Percentiles rank a stretch among this genome's conserved stretches.
These are phyloP conservation scores for Melanostoma scalare DNA, from an alignment of 2,888 invertebrate species.

Conservation along the genomic window DNA sequence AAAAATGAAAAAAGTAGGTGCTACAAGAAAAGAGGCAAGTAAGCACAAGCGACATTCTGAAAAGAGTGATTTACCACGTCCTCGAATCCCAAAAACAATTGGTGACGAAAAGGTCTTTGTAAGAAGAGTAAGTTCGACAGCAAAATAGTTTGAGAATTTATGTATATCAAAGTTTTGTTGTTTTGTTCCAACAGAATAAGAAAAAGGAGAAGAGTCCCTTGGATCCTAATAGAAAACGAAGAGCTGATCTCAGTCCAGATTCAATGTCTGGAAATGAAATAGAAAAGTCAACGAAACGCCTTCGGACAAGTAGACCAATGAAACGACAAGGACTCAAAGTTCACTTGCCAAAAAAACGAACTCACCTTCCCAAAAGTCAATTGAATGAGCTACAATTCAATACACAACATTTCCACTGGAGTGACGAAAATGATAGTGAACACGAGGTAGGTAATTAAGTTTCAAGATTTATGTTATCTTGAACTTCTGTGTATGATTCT, in stretches of 20 bases:
- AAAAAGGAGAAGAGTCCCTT: not conserved
- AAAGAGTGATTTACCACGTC: not conserved
- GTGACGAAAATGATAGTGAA: not conserved
- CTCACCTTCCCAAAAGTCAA: not conserved
- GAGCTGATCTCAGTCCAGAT: slow-evolving; percentile 5
- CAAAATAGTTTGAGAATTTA: not conserved
- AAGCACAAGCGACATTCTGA: not conserved
- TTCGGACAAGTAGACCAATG: slow-evolving; percentile 1
- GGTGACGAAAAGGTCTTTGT: not conserved
- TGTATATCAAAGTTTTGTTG: not conserved
- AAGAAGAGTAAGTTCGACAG: not conserved
- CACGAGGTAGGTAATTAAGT: no score
- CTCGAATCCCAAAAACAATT: not conserved
- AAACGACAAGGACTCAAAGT: not conserved
- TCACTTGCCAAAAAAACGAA: not conserved
- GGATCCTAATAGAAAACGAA: slow-evolving; percentile 16
- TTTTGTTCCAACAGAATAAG: not conserved
- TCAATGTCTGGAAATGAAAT: slow-evolving; percentile 32
- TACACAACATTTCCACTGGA: no score
- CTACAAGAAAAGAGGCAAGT: not conserved
- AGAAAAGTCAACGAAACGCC: slow-evolving; percentile 18
- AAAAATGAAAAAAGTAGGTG: slow-evolving; percentile 23
- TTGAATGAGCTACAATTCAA: no score
- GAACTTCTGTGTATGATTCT: no score
- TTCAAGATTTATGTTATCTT: no score